Conservation (phyloP, 2,113 vertebrate genomes). For the Probosciger aterrimus region DNA sequence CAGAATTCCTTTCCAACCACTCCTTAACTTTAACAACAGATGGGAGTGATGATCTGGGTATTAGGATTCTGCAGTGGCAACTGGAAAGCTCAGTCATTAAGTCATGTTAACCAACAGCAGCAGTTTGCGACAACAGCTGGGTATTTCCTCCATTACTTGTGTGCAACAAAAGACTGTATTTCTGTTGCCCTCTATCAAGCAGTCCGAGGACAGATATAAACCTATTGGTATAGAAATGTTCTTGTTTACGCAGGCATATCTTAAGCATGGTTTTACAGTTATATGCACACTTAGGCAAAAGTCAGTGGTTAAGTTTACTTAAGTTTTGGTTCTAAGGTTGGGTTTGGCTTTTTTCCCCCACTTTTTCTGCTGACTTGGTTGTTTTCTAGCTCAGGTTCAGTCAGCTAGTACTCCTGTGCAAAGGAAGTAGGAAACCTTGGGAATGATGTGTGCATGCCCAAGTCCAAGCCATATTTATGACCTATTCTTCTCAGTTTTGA, state of each 20-base stretch:
- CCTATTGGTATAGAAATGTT: not conserved
- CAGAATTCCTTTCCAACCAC: not conserved
- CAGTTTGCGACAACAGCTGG: not conserved
- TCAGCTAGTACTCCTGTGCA: not conserved
- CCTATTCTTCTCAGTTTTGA: not conserved
- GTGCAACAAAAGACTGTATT: not conserved
- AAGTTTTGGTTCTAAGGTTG: not conserved
- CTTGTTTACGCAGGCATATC: not conserved
- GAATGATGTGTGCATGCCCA: not conserved
- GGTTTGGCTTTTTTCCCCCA: rapidly evolving
- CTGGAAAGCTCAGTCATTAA: not conserved
- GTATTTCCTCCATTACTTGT: not conserved
- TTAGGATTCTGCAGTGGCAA: not conserved
- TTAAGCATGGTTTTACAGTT: not conserved
- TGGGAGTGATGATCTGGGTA: not conserved
- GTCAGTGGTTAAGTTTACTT: not conserved
- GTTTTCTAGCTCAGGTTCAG: not conserved
- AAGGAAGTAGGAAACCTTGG: not conserved
- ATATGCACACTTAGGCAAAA: not conserved
- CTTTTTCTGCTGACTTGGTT: not conserved
- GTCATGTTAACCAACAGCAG: not conserved
- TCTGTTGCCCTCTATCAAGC: not conserved
- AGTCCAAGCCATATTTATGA: not conserved
- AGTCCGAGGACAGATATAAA: not conserved
- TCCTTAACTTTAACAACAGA: not conserved